Evolutionary conservation across 2,113 vertebrate genomes (phyloP), one percentile per base, ranked within the genome.

Genomic region (Leucoraja erinaceus): DNA sequence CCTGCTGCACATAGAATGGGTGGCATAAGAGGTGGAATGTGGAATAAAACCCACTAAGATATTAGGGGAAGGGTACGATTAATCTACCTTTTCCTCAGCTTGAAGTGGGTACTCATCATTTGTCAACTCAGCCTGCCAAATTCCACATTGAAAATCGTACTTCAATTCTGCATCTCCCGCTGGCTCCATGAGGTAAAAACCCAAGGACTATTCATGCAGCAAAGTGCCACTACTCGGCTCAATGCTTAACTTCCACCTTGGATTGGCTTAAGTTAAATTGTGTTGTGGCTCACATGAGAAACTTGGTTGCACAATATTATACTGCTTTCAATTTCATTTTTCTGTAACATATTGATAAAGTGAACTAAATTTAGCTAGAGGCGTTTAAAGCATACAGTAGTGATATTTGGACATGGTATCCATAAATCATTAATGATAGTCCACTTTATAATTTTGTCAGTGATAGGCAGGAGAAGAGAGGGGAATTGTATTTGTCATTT

Each of bases 291-390:
- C 54, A 84, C 4, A 9, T n/a, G 28, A 84, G 22, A 84, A 22
- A 54, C 47, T 59, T 25, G 25, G 56, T 59, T 84, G 22, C 47
- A 54, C 25, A n/a, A 59, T 59, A n/a, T 84, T 84, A 59, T 59
- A 84, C 28, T 84, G 81, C 54, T 84, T 84, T 84, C 54, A 84
- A 59, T 59, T 59, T 59, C 22, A 84, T 61, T 84, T 84, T 81
- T 18, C 6, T 28, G 18, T 0, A 84, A 22, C 4, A n/a, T 84
- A 84, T 25, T 84, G 54, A 59, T 84, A 84, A 47, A 84, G 56
- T 10, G 25, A 10, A 59, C 20, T 84, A 28, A 84, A 84, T 54
- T 25, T 61, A 25, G 22, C 81, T 84, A 9, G 28, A 84, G 81
- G 56, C 3, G 22, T 28, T 84, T 3, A 9, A 56, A 22, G 56